Conservation (phyloP, 2,113 vertebrate genomes). For the Gallinago undulata region DNA sequence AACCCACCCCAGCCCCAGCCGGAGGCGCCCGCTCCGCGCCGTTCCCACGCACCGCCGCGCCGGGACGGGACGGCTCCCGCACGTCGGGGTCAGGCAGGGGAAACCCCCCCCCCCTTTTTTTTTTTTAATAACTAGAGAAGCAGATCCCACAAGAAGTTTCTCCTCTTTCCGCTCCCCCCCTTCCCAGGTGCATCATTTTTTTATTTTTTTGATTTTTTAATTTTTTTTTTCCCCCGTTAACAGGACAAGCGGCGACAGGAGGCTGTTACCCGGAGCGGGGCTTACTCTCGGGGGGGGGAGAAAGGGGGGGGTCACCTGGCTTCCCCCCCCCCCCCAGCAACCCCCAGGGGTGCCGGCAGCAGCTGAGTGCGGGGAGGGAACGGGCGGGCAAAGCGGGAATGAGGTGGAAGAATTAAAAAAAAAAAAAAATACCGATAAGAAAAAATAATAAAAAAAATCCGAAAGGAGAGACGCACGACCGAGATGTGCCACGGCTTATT, state of each 20-base stretch:
- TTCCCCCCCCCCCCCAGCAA: background rate
- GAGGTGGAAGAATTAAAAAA: no score
- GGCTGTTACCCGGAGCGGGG: background rate
- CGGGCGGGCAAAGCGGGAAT: background rate
- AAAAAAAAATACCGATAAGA: no score
- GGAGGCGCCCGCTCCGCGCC: background rate
- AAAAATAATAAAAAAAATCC: no score
- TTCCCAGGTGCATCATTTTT: background rate
- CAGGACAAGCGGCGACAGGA: background rate
- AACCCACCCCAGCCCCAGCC: background rate
- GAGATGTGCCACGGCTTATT: conserved; percentile 21
- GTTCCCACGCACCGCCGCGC: conserved; percentile 16
- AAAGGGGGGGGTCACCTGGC: no score
- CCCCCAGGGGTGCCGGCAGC: background rate
- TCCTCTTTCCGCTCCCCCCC: background rate
- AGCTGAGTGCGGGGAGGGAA: background rate
- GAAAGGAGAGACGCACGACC: background rate
- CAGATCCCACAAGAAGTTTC: background rate
- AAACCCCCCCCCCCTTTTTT: no score
- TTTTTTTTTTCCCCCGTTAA: background rate
- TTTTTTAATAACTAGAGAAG: no score
- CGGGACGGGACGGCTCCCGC: background rate
- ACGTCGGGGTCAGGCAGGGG: no score
- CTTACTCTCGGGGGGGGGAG: background rate
- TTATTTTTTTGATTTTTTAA: background rate